phyloP scores from a whole-genome alignment of 2,113 vertebrate species.

The Corythornis cristatus region DNA sequence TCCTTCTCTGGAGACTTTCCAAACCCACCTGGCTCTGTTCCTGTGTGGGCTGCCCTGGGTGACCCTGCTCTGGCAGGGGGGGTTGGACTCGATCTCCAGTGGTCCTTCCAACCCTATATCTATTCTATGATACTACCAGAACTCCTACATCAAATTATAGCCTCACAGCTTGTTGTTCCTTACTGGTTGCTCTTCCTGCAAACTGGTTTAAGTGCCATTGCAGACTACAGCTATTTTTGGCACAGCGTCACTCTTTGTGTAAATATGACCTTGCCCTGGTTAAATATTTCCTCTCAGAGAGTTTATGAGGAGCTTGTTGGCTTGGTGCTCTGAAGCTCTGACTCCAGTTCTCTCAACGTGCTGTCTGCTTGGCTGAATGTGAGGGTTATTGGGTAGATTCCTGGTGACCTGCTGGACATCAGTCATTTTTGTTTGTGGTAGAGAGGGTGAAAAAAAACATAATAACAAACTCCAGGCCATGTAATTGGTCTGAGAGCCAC shows the following conservation, averaged over 20 bases:
- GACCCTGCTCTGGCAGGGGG: too few relatives aligned
- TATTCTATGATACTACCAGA: background rate
- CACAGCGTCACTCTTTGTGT: background rate
- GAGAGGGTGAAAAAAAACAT: background rate
- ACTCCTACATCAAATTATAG: slow-evolving; percentile 1
- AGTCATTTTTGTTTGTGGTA: background rate
- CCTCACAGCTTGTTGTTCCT: background rate
- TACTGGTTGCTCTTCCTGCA: slow-evolving; percentile 1
- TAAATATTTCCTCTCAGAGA: background rate
- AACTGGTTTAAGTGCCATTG: slow-evolving; percentile 12
- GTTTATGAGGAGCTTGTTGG: background rate
- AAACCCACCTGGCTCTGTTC: too few relatives aligned
- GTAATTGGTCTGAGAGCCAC: slow-evolving; percentile 44
- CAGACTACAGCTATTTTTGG: slow-evolving; percentile 13
- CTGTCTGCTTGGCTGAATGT: background rate
- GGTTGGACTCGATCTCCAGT: too few relatives aligned
- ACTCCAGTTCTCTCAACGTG: background rate
- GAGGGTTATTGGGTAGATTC: background rate
- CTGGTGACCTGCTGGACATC: slow-evolving; percentile 19
- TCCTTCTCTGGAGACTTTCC: too few relatives aligned
- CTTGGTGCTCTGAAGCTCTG: background rate
- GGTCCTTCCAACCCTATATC: too few relatives aligned
- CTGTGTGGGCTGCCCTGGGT: too few relatives aligned
- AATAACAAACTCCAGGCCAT: background rate
- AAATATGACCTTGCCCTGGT: background rate